phyloP scores from a whole-genome alignment of 2,888 invertebrate genomes.

The Erebia epiphron region DNA sequence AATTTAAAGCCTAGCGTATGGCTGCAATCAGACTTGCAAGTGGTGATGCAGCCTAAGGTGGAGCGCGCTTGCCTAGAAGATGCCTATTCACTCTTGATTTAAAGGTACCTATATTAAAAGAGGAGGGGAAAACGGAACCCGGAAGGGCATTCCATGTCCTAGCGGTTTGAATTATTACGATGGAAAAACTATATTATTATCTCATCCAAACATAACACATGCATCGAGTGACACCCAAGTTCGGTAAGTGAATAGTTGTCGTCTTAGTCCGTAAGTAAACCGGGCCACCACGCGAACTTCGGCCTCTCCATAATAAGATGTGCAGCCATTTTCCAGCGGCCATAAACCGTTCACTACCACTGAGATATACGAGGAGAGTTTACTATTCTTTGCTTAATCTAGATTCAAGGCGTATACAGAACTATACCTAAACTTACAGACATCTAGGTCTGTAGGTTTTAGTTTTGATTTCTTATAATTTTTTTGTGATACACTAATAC shows the following conservation, averaged over 20 bases:
- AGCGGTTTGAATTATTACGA: no score
- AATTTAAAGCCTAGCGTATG: no score
- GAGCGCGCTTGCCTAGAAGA: no score
- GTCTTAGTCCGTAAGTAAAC: slow-evolving; percentile 56
- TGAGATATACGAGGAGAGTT: slow-evolving; percentile 11
- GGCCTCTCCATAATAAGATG: slow-evolving; percentile 29
- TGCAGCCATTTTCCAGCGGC: slow-evolving; percentile 26
- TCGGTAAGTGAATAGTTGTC: slow-evolving; percentile 56
- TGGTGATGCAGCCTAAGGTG: no score
- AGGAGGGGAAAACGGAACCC: no score
- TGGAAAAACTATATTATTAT: not conserved
- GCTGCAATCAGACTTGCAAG: no score
- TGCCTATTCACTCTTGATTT: no score
- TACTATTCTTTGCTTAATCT: slow-evolving; percentile 5
- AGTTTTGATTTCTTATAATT: no score
- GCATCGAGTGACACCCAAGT: slow-evolving; percentile 17
- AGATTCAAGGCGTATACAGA: not conserved
- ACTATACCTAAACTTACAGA: not conserved
- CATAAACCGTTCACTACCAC: slow-evolving; percentile 10
- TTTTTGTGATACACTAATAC: no score
- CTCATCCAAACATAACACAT: slow-evolving; percentile 24
- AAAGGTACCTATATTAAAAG: no score
- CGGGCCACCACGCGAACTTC: slow-evolving; percentile 44
- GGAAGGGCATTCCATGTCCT: no score
- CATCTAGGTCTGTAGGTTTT: not conserved